Evolutionary conservation across 2,113 vertebrate genomes (phyloP).

Genomic region (Datnioides undecimradiatus): DNA sequence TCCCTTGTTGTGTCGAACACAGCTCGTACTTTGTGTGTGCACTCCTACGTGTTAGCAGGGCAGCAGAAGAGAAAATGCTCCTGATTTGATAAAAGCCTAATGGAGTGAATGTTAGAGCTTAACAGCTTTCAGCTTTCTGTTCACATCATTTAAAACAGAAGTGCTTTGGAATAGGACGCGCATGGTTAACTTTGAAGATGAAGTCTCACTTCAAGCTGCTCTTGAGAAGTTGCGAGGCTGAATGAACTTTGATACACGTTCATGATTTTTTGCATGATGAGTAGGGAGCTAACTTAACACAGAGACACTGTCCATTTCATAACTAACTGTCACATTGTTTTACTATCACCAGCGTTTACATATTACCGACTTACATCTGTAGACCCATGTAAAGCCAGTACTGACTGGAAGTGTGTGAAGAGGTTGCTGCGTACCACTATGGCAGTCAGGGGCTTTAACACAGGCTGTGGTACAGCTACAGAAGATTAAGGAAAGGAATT

Average conservation of each 20-base stretch:
- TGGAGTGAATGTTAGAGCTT: slow-evolving; percentile 62
- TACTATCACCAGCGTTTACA: not conserved
- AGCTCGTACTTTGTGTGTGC: slow-evolving; percentile 24
- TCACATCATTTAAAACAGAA: slow-evolving; percentile 53
- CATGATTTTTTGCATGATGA: not conserved
- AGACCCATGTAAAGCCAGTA: not conserved
- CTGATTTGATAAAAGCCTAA: slow-evolving; percentile 69
- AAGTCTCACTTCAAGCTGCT: slow-evolving; percentile 22
- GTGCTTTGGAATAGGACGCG: slow-evolving; percentile 38
- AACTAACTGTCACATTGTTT: not conserved
- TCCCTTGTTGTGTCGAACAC: slow-evolving; percentile 23
- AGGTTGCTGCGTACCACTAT: not conserved
- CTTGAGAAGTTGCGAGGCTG: not conserved
- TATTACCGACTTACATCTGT: not conserved
- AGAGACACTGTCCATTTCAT: not conserved
- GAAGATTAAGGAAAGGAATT: slow-evolving; percentile 66
- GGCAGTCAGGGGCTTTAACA: not conserved
- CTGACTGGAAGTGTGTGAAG: slow-evolving; percentile 16
- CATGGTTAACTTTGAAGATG: slow-evolving; percentile 23
- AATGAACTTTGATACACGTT: slow-evolving; percentile 8
- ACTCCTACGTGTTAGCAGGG: slow-evolving; percentile 30
- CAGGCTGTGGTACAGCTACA: slow-evolving; percentile 27
- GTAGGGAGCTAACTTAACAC: not conserved
- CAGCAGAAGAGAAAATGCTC: slow-evolving; percentile 46
- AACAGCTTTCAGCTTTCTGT: slow-evolving; percentile 56